A percentile compares a stretch with the other conserved stretches of the same genome.
Conservation (phyloP, 2,797 vertebrate genomes). For the Acanthis flammea region DNA sequence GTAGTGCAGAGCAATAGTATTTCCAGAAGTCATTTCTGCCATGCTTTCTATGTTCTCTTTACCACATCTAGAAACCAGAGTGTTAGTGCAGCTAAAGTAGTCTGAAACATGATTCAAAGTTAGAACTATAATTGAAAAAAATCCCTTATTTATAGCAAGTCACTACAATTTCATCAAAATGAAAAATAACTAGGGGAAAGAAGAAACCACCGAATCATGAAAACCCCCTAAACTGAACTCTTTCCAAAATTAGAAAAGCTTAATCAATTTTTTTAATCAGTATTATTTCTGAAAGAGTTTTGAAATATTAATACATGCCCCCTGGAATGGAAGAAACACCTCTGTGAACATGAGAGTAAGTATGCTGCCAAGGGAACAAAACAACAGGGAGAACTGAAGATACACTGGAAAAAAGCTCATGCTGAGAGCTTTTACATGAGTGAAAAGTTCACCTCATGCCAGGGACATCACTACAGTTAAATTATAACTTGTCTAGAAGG, state of each 20-base stretch:
- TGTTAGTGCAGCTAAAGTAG: background rate
- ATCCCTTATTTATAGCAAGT: background rate
- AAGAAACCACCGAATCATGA: background rate
- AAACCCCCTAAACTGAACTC: background rate
- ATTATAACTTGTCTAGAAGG: background rate
- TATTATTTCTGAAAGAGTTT: background rate
- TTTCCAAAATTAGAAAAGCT: background rate
- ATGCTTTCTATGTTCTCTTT: background rate
- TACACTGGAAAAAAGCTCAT: background rate
- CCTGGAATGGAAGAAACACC: background rate
- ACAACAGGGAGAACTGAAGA: background rate
- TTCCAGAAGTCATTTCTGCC: background rate
- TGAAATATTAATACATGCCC: background rate
- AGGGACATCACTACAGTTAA: background rate
- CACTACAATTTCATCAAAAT: background rate
- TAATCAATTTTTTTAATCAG: background rate
- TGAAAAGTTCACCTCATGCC: background rate
- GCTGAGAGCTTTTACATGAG: background rate
- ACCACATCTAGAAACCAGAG: background rate
- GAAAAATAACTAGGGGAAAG: background rate
- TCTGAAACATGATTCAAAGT: background rate
- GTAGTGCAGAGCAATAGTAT: background rate
- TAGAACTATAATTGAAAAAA: background rate
- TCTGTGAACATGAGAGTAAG: background rate
- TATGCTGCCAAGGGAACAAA: background rate